Evolutionary conservation across 2,113 vertebrate species (phyloP).

Genomic region (Typhlomys cinereus): DNA sequence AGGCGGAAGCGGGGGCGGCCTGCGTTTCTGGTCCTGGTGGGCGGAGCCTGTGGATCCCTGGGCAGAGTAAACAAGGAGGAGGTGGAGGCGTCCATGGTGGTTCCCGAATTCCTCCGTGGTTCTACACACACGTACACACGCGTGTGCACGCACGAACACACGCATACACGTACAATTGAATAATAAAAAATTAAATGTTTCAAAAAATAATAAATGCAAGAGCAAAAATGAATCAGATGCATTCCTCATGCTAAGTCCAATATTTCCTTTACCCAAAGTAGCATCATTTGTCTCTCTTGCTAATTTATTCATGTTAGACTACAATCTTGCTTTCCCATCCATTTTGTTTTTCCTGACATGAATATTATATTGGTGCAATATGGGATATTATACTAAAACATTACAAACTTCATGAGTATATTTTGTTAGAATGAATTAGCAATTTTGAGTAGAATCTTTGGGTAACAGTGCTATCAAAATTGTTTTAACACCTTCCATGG

Average conservation of each 20-base stretch:
- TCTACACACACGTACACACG: too few species aligned
- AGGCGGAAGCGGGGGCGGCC: too few species aligned
- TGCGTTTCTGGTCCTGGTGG: too few species aligned
- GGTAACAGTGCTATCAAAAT: not conserved
- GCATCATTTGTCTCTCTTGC: not conserved
- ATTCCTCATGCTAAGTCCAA: not conserved
- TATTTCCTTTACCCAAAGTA: not conserved
- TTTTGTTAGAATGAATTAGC: not conserved
- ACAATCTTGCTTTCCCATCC: not conserved
- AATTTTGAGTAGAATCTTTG: not conserved
- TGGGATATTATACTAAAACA: not conserved
- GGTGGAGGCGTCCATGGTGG: too few species aligned
- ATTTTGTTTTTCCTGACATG: not conserved
- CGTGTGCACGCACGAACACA: too few species aligned
- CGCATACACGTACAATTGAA: too few species aligned
- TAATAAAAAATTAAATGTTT: too few species aligned
- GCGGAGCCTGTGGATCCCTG: too few species aligned
- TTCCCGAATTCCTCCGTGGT: too few species aligned
- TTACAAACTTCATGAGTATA: not conserved
- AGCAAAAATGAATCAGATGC: not conserved
- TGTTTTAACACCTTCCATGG: not conserved
- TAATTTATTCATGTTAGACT: not conserved
- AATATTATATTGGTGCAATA: not conserved
- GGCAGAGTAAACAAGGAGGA: too few species aligned
- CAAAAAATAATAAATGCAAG: not conserved